Evolutionary conservation across 2,888 invertebrate species (phyloP).

Genomic region (Xylota segnis): DNA sequence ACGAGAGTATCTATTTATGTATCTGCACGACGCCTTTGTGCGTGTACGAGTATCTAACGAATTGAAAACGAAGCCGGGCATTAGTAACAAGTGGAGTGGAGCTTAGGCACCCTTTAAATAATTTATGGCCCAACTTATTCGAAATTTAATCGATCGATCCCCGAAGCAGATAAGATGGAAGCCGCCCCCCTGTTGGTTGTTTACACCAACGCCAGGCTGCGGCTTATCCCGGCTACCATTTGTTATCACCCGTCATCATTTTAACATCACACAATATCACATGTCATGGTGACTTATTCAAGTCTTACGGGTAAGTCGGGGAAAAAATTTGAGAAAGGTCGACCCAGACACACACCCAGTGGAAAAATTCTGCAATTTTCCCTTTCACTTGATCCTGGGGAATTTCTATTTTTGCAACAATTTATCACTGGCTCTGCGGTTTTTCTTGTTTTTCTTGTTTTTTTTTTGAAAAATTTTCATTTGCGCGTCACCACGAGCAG

Average conservation of each 20-base stretch:
- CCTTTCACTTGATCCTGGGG: background rate
- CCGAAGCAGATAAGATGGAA: conserved; percentile 13
- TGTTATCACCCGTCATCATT: conserved; percentile 45
- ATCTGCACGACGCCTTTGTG: background rate
- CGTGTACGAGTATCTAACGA: conserved; percentile 13
- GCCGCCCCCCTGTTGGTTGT: background rate
- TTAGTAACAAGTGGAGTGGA: conserved; percentile 22
- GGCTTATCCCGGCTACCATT: conserved; percentile 11
- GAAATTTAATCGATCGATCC: conserved; percentile 59
- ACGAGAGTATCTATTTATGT: background rate
- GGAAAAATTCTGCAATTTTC: conserved; percentile 5
- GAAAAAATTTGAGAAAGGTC: background rate
- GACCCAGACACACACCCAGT: background rate
- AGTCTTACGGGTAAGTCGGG: background rate
- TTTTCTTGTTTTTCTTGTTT: background rate
- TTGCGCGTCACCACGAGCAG: background rate
- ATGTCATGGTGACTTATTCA: conserved; percentile 41
- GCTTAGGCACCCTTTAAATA: conserved; percentile 35
- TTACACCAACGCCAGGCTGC: background rate
- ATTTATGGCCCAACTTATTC: conserved; percentile 57
- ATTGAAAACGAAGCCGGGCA: conserved; percentile 1
- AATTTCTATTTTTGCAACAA: conserved; percentile 21
- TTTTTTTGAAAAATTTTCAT: background rate
- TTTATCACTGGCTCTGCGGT: conserved; percentile 10
- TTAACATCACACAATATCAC: conserved; percentile 45